Evolutionary conservation across 2,113 vertebrate species (phyloP).

Genomic region (Ptychochromis oligacanthus): DNA sequence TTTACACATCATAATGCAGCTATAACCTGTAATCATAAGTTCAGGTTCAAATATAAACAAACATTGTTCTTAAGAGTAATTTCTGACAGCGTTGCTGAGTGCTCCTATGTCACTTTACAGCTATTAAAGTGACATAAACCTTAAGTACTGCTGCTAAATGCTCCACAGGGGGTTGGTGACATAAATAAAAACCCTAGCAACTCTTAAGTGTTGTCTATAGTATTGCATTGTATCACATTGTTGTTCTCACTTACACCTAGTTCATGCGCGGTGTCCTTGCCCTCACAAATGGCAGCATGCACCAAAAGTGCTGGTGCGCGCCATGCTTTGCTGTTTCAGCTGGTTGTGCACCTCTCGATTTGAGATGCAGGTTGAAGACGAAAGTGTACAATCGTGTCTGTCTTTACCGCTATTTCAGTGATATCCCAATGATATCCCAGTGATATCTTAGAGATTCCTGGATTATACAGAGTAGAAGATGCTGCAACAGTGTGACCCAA

Average conservation of each 20-base stretch:
- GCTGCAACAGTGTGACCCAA: too few relatives aligned
- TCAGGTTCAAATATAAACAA: too few relatives aligned
- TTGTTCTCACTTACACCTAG: neutral
- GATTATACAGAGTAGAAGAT: neutral
- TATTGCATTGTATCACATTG: neutral
- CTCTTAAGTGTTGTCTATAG: neutral
- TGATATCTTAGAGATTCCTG: neutral
- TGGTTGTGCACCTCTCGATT: neutral
- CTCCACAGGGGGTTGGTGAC: accelerated
- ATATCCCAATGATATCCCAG: too few relatives aligned
- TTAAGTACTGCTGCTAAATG: neutral
- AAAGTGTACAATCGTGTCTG: neutral
- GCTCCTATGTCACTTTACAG: too few relatives aligned
- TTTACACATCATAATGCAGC: too few relatives aligned
- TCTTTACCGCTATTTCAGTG: too few relatives aligned
- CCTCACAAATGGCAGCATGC: neutral
- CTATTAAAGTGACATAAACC: neutral
- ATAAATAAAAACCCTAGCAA: neutral
- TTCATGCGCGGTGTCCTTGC: neutral
- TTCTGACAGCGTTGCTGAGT: too few relatives aligned
- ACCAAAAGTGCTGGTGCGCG: neutral
- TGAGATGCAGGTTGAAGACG: neutral
- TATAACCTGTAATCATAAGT: too few relatives aligned
- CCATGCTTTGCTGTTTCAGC: neutral
- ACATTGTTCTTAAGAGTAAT: too few relatives aligned